A percentile compares a stretch with the other conserved stretches of the same genome.
phyloP scores from a whole-genome alignment of 2,797 vertebrate genomes.

The Tauraco hartlaubi region DNA sequence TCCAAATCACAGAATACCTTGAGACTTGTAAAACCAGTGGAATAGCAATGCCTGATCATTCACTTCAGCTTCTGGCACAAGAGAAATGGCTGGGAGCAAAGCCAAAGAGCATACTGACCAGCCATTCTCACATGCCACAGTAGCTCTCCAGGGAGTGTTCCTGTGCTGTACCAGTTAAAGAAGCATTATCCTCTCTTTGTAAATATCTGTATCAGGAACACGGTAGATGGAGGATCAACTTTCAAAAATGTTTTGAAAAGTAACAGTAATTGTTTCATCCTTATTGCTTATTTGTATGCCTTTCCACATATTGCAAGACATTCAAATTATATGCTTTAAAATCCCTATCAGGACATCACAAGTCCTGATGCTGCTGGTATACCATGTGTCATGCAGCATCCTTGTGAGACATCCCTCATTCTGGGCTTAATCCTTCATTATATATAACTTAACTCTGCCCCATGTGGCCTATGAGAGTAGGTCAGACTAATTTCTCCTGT shows the following conservation, averaged over 20 bases:
- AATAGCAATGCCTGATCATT: background rate
- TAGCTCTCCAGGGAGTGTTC: background rate
- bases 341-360: background rate
- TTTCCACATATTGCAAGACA: background rate
- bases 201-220: background rate
- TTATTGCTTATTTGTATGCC: background rate
- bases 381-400: background rate
- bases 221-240: background rate
- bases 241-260: background rate
- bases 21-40: background rate
- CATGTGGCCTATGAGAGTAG: background rate
- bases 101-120: background rate
- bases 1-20: background rate
- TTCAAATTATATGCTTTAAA: background rate
- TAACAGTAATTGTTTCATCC: background rate
- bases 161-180: background rate
- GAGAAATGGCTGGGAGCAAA: background rate
- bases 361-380: background rate
- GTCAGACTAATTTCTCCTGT: background rate
- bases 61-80: background rate
- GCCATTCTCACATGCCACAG: background rate
- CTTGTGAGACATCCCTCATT: background rate
- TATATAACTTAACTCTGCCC: background rate
- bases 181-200: background rate
- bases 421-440: background rate